Evolutionary conservation across 2,113 vertebrate species (phyloP).

Genomic region (Gadus chalcogrammus): DNA sequence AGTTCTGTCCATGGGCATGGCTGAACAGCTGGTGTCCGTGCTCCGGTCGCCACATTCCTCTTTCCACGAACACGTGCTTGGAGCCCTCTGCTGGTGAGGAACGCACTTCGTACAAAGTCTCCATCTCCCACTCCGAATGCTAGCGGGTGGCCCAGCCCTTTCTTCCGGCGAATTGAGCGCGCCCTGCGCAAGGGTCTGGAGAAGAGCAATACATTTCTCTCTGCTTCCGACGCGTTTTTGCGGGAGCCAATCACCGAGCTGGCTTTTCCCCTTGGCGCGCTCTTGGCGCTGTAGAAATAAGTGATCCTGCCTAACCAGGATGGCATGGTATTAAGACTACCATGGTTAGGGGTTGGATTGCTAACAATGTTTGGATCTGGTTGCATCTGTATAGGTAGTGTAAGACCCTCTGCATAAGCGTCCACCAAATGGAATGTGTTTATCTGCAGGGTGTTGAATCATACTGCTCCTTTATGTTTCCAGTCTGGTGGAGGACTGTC

Average conservation of each 20-base stretch:
- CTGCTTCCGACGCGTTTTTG: too few species aligned
- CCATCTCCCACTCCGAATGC: not conserved
- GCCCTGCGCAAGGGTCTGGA: too few species aligned
- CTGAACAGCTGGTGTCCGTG: constrained; percentile 81
- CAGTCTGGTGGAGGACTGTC: constrained; percentile 83
- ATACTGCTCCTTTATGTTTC: not conserved
- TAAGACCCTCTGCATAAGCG: not conserved
- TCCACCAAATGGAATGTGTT: too few species aligned
- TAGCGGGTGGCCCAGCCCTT: too few species aligned
- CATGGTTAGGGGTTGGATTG: not conserved
- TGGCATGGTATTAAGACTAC: too few species aligned
- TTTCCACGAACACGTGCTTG: constrained; percentile 78
- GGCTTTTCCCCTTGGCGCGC: too few species aligned
- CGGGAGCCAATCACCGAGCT: too few species aligned
- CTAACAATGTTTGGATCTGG: not conserved
- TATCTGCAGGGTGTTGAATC: too few species aligned
- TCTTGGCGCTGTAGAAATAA: too few species aligned
- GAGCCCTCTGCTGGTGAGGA: constrained; percentile 83
- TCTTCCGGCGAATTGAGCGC: too few species aligned
- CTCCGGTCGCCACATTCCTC: constrained; percentile 67
- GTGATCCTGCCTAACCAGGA: too few species aligned
- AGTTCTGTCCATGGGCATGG: constrained; percentile 88
- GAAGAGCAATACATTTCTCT: too few species aligned
- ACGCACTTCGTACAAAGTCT: not conserved
- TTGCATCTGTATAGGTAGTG: not conserved